Evolutionary conservation across 2,888 invertebrate species (phyloP).

Genomic region (Lasioglossum malachurum): DNA sequence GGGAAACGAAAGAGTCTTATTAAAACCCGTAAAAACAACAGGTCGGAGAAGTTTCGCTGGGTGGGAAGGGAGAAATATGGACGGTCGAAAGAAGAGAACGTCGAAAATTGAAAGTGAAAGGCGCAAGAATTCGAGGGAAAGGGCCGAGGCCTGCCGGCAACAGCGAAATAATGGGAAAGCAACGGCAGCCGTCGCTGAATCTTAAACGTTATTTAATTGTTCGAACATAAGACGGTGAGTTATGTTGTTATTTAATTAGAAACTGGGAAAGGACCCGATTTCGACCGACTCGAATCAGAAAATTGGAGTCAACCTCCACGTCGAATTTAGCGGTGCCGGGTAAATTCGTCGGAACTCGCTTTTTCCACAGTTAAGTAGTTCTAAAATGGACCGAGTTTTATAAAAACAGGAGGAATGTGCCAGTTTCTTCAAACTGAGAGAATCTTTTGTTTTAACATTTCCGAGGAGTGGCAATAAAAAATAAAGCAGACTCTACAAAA

Average conservation of each 20-base stretch:
- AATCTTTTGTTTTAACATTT: too few species aligned
- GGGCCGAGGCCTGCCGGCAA: constrained; percentile 49
- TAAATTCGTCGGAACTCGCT: too few species aligned
- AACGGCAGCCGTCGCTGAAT: constrained; percentile 77
- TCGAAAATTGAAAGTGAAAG: constrained; percentile 64
- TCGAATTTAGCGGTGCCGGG: background rate
- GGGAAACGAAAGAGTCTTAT: constrained; percentile 76
- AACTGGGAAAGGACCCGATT: constrained; percentile 61
- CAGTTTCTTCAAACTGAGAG: background rate
- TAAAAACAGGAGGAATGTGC: background rate
- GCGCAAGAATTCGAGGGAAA: constrained; percentile 57
- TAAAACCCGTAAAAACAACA: constrained; percentile 79
- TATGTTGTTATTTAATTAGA: constrained; percentile 84
- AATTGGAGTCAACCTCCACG: background rate
- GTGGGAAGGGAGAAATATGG: constrained; percentile 61
- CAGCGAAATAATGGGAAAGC: constrained; percentile 80
- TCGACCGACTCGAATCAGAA: background rate
- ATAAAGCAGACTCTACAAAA: too few species aligned
- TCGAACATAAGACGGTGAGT: constrained; percentile 80
- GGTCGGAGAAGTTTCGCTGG: constrained; percentile 55
- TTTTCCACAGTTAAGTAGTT: background rate
- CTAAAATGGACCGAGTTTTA: background rate
- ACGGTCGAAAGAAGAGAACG: constrained; percentile 39
- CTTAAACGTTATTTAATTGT: constrained; percentile 83
- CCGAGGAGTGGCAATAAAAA: background rate